These are phyloP conservation scores for Stramonita haemastoma DNA, from an alignment of 2,888 invertebrate genomes.

Conservation along the genomic window DNA sequence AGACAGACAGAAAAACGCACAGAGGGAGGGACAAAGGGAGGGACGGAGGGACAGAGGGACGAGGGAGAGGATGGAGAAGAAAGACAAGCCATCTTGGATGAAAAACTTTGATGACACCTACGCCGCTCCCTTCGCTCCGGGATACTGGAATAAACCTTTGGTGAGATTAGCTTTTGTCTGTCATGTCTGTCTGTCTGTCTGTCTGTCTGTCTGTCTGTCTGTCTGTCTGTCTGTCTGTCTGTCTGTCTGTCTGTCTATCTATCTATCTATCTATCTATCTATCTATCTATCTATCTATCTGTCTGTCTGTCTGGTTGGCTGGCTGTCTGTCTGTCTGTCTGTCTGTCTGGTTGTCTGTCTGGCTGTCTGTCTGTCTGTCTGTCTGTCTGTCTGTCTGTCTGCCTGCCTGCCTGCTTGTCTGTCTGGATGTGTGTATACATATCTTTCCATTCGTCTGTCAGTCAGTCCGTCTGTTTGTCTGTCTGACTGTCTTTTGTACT, in stretches of 20 bases:
- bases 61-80: slow-evolving; percentile 20
- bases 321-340: background rate
- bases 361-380: background rate
- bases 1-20: too few relatives aligned
- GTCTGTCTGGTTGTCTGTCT: too few relatives aligned
- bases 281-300: background rate
- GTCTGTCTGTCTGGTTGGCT: background rate
- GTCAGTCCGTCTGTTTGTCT: background rate
- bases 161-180: background rate
- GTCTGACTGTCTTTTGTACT: too few relatives aligned
- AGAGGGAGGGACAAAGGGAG: background rate
- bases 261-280: background rate
- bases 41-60: background rate
- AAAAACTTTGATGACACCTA: slow-evolving; percentile 34
- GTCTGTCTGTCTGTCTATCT: background rate
- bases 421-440: too few relatives aligned
- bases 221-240: background rate
- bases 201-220: background rate
- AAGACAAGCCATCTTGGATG: slow-evolving; percentile 30
- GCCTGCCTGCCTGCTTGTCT: background rate
- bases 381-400: background rate
- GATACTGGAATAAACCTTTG: slow-evolving; percentile 14
- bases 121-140: slow-evolving; percentile 11
- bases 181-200: background rate
- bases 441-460: too few relatives aligned